phyloP scores from a whole-genome alignment of 2,113 vertebrate species.

The Phalacrocorax pelagicus region DNA sequence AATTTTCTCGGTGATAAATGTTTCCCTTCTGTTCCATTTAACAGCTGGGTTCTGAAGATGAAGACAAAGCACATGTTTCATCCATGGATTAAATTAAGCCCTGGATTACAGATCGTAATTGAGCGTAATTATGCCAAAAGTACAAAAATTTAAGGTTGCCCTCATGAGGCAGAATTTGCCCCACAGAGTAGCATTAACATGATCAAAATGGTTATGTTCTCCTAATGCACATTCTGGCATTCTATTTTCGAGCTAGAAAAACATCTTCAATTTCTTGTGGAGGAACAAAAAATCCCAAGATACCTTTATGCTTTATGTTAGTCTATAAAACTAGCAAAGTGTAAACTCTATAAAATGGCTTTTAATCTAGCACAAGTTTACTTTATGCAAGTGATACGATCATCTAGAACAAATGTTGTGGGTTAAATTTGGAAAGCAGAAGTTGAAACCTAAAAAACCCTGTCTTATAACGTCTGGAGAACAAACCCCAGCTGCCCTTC shows the following conservation, averaged over 20 bases:
- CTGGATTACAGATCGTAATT: constrained; percentile 24
- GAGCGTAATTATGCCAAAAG: constrained; percentile 23
- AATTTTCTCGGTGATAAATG: constrained; percentile 3
- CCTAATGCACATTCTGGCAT: neutral
- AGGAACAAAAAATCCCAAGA: constrained; percentile 50
- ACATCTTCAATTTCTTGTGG: constrained; percentile 28
- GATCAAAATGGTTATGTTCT: constrained; percentile 7
- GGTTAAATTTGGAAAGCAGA: neutral
- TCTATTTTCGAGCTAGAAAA: constrained; percentile 37
- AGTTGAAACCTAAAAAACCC: neutral
- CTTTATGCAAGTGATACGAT: neutral
- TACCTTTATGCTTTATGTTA: constrained; percentile 45
- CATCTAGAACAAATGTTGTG: neutral
- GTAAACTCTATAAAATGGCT: constrained; percentile 52
- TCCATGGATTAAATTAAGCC: neutral
- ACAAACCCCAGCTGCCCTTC: neutral
- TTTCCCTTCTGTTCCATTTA: constrained; percentile 26
- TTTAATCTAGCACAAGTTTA: constrained; percentile 52
- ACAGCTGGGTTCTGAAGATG: constrained; percentile 10
- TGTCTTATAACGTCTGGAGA: neutral
- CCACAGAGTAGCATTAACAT: neutral
- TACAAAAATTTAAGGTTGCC: neutral
- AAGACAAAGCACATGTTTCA: constrained; percentile 25
- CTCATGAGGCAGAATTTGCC: constrained; percentile 3
- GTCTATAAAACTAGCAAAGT: constrained; percentile 57